phyloP scores from a whole-genome alignment of 2,888 invertebrate genomes.

The Eupsilia transversa region DNA sequence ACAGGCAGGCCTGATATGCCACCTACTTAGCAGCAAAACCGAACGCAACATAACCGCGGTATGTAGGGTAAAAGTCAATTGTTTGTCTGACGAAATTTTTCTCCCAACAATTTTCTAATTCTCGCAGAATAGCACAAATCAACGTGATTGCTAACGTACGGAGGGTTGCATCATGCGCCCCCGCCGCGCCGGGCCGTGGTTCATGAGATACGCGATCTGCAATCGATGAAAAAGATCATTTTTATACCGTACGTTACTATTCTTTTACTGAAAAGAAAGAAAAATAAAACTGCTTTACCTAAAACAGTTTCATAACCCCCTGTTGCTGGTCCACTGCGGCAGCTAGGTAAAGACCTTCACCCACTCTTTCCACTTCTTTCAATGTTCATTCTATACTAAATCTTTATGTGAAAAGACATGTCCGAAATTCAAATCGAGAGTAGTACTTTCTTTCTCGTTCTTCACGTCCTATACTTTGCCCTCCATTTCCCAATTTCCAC shows the following conservation, averaged over 20 bases:
- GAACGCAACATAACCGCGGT: conserved; percentile 43
- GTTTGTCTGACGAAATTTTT: conserved; percentile 68
- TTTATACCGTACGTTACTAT: conserved; percentile 13
- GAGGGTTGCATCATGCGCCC: conserved; percentile 68
- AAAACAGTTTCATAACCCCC: neutral
- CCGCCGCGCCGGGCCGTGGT: conserved; percentile 64
- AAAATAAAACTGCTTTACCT: neutral
- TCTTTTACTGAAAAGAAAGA: neutral
- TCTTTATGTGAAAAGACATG: neutral
- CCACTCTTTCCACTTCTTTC: neutral
- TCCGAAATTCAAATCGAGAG: too few relatives aligned
- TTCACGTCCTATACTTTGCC: neutral
- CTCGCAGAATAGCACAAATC: conserved; percentile 69
- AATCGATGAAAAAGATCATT: conserved; percentile 29
- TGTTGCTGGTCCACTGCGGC: neutral
- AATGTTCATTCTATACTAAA: neutral
- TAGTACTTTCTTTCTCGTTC: neutral
- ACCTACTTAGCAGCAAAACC: conserved; percentile 34
- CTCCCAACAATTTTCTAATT: conserved; percentile 68
- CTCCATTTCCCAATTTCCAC: conserved; percentile 20
- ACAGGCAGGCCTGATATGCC: conserved; percentile 43
- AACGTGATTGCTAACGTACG: conserved; percentile 67
- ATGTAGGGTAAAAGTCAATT: conserved; percentile 64
- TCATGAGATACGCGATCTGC: conserved; percentile 58
- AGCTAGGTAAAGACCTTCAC: neutral